Conservation (phyloP, 2,797 vertebrate species). For the Babyrousa celebensis region DNA sequence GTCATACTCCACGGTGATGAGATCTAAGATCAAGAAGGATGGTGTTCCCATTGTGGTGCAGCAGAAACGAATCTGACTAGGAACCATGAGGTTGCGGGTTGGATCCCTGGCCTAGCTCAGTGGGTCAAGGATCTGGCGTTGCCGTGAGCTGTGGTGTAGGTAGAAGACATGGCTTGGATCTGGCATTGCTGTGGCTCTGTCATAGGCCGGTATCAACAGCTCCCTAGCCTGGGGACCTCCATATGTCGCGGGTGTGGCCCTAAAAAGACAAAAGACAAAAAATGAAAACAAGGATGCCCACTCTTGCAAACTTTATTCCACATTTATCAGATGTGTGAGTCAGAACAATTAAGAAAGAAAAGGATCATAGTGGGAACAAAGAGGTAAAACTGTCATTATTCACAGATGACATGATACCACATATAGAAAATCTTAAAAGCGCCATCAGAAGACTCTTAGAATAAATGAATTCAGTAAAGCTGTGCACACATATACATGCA, state of each 20-base stretch:
- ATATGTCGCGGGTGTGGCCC: no score
- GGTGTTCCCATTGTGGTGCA: no score
- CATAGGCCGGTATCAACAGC: no score
- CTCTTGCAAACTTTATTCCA: neutral
- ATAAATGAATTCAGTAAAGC: neutral
- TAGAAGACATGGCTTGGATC: no score
- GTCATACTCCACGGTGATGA: neutral
- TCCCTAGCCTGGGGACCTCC: no score
- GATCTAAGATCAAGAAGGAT: neutral
- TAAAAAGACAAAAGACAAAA: no score
- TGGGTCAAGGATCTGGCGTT: no score
- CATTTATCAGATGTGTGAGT: neutral
- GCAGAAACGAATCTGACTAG: no score
- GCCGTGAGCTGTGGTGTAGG: no score
- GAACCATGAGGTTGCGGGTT: no score
- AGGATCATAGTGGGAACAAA: neutral
- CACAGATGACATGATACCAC: neutral
- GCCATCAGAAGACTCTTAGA: neutral
- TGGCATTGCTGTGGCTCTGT: no score
- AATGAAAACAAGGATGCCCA: neutral
- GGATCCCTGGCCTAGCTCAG: no score
- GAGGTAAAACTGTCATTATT: neutral
- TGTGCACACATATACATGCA: neutral
- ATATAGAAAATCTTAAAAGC: neutral
- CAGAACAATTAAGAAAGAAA: neutral